Evolutionary conservation across 2,797 vertebrate species (phyloP).

Genomic region (Onychomys arenicola): DNA sequence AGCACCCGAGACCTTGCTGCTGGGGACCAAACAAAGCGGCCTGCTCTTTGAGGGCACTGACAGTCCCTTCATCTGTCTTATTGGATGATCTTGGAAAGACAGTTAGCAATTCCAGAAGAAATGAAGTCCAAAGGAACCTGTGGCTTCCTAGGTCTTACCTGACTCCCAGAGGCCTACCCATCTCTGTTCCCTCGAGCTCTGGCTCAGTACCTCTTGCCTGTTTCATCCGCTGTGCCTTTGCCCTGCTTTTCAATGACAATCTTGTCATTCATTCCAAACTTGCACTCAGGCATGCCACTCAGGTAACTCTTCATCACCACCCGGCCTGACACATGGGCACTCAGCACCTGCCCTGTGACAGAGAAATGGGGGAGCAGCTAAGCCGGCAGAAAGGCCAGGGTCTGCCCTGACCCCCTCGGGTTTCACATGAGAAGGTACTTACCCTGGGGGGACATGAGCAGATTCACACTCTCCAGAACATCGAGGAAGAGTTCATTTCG

Average conservation of each 20-base stretch:
- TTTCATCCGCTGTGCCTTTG: conserved; percentile 96
- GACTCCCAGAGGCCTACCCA: neutral
- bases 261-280: conserved; percentile 99
- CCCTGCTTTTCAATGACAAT: conserved; percentile 99
- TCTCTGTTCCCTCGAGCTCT: neutral
- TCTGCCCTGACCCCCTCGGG: neutral
- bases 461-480: conserved; percentile 98
- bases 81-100: neutral
- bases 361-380: neutral
- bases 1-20: neutral
- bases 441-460: conserved; percentile 99
- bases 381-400: neutral
- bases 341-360: conserved; percentile 96
- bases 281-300: conserved; percentile 99
- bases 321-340: conserved; percentile 97
- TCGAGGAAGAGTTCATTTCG: conserved; percentile 99
- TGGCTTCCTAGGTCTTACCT: neutral
- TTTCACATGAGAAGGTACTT: neutral
- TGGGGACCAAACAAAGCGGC: neutral
- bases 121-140: neutral
- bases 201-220: conserved; percentile 94
- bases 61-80: neutral
- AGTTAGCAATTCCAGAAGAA: neutral
- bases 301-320: conserved; percentile 99
- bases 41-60: neutral